Evolutionary conservation across 2,888 invertebrate species (phyloP).

Genomic region (Rhingia campestris): DNA sequence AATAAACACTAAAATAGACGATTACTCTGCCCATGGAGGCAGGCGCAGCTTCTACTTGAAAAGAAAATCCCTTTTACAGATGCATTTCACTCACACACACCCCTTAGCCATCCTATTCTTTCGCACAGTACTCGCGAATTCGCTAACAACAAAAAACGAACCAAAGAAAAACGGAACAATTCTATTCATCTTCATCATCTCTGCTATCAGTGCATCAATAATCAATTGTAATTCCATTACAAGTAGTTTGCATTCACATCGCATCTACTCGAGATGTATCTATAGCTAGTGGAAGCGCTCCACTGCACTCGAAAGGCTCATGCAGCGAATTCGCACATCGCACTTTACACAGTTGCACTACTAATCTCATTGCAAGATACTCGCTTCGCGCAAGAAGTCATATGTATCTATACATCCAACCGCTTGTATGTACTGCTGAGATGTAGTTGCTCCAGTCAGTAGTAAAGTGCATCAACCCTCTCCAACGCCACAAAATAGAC

Average conservation of each 20-base stretch:
- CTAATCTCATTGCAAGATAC: slow-evolving; percentile 70
- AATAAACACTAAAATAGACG: slow-evolving; percentile 13
- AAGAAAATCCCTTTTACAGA: neutral
- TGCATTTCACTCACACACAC: slow-evolving; percentile 1
- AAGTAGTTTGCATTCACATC: slow-evolving; percentile 56
- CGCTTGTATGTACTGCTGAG: neutral
- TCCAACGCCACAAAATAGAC: slow-evolving; percentile 26
- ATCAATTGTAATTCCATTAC: slow-evolving; percentile 74
- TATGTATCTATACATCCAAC: neutral
- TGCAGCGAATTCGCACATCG: slow-evolving; percentile 63
- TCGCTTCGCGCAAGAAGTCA: neutral
- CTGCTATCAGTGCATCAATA: slow-evolving; percentile 70
- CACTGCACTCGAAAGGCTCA: slow-evolving; percentile 38
- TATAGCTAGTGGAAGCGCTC: slow-evolving; percentile 4
- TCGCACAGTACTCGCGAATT: slow-evolving; percentile 52
- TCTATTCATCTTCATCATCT: slow-evolving; percentile 62
- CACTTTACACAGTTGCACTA: slow-evolving; percentile 60
- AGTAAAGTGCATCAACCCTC: slow-evolving; percentile 70
- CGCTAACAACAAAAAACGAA: slow-evolving; percentile 36
- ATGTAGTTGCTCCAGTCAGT: slow-evolving; percentile 29
- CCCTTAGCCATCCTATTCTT: slow-evolving; percentile 68
- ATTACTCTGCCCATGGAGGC: neutral
- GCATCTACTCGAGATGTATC: slow-evolving; percentile 18
- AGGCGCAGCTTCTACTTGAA: slow-evolving; percentile 5
- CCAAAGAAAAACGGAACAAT: neutral